A percentile compares a stretch with the other conserved stretches of the same genome.
These are phyloP conservation scores for Platichthys flesus DNA, from an alignment of 2,113 vertebrate species.

Conservation along the genomic window DNA sequence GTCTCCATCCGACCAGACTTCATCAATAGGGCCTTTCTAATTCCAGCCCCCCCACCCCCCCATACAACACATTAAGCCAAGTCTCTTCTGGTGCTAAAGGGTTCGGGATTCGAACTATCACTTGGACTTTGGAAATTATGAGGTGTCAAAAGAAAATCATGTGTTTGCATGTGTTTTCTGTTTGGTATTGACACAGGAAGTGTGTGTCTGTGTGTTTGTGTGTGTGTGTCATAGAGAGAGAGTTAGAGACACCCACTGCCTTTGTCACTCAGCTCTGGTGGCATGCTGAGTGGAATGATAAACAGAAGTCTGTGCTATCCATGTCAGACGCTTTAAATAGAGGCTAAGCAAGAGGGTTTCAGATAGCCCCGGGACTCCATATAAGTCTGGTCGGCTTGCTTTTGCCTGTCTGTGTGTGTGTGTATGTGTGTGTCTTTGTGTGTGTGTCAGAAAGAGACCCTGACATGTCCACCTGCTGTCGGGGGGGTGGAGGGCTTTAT, in stretches of 20 bases:
- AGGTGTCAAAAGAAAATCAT: not conserved
- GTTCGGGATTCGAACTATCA: not conserved
- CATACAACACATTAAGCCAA: not conserved
- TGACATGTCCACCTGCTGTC: conserved; percentile 79
- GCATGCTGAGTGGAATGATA: conserved; percentile 86
- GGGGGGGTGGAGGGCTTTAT: conserved; percentile 67
- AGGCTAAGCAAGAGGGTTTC: conserved; percentile 71
- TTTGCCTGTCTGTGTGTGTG: conserved; percentile 46
- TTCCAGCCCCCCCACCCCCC: not conserved
- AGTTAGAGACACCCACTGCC: conserved; percentile 52
- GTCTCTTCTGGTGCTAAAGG: too few relatives aligned
- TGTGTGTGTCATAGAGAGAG: conserved; percentile 3
- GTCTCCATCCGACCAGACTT: not conserved
- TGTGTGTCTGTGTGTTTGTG: conserved; percentile 26
- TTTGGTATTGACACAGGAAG: conserved; percentile 23
- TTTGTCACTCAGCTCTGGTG: conserved; percentile 69
- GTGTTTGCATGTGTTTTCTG: not conserved
- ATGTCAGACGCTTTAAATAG: conserved; percentile 89
- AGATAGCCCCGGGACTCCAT: conserved; percentile 81
- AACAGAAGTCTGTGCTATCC: conserved; percentile 85
- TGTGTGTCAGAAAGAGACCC: conserved; percentile 34
- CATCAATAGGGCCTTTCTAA: conserved; percentile 7
- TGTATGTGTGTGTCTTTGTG: conserved; percentile 48
- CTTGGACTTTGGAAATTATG: not conserved
- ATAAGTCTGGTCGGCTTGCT: conserved; percentile 86